Base-by-base conservation (phyloP, 2,113 vertebrate genomes). In the Seriola quinqueradiata region DNA sequence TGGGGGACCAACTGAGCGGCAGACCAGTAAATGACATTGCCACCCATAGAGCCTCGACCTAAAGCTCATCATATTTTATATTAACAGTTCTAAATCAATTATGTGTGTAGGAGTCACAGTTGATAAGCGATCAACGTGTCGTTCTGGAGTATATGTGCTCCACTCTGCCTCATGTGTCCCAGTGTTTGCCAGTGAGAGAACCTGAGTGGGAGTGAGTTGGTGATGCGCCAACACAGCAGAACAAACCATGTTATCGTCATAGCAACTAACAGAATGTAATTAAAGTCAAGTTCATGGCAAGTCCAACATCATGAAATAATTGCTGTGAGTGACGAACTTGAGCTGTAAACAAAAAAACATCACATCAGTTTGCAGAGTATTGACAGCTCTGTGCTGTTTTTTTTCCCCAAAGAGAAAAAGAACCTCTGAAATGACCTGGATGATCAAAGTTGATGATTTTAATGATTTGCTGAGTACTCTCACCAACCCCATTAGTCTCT, bases 211-310 rank as follows among this genome's bases (percentile, higher is more conserved):
- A 86, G 79, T 67, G 64, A 71, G 55, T 23, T 81, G 63, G 77
- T 72, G 68, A 54, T 28, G 46, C 2, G 61, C 90, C 83, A 89
- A 58, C 71, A 76, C 75, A 69, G 34, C 78, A 83, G 64, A 87
- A 83, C 42, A 83, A 85, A 83, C 79, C 75, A 42, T 83, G 83
- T 63, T 79, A 89, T 90, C 65, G 74, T 76, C 90, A 90, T 92
- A 79, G 88, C 91, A 93, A 92, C 90, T 36, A 28, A 67, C 67
- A 70, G 66, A 70, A 61, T 50, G 70, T 32, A 75, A 80, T 82
- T 36, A 75, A 67, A 81, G 73, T 77, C 12, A 79, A 75, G 88
- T 89, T 85, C 46, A 83, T 16, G 8, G 65, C 17, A 32, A 82
- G 75, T 78, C 80, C 76, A 63, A 23, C 32, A 63, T 21, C 1